phyloP scores from a whole-genome alignment of 1,140 invertebrate species.

The Dinothrombium tinctorium region DNA sequence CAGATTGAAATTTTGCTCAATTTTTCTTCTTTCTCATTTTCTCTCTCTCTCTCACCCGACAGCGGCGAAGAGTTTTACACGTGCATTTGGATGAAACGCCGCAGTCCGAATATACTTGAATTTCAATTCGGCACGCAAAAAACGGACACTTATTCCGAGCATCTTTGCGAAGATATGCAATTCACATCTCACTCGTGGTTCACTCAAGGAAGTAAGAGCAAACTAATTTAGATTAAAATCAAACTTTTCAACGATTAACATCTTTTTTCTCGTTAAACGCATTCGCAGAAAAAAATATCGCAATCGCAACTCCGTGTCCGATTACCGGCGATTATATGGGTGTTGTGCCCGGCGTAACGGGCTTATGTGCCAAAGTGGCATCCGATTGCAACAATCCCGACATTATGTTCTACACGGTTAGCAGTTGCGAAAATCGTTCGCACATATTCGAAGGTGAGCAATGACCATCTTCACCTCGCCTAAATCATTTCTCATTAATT shows the following conservation, averaged over 20 bases:
- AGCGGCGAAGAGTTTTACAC: slow-evolving; percentile 38
- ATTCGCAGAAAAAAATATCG: slow-evolving; percentile 24
- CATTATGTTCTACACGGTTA: slow-evolving; percentile 44
- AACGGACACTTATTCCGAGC: slow-evolving; percentile 14
- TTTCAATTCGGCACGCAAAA: slow-evolving; percentile 30
- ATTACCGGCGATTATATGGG: slow-evolving; percentile 42
- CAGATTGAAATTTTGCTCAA: not conserved
- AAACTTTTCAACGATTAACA: not conserved
- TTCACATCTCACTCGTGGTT: slow-evolving; percentile 30
- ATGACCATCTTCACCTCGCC: not conserved
- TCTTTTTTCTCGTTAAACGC: not conserved
- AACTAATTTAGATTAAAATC: not conserved
- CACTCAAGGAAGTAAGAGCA: slow-evolving; percentile 35
- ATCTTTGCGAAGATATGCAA: slow-evolving; percentile 25
- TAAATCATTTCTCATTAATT: not conserved
- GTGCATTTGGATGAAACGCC: slow-evolving; percentile 35
- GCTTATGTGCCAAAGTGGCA: slow-evolving; percentile 40
- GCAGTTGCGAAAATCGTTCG: slow-evolving; percentile 29
- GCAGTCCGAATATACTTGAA: slow-evolving; percentile 38
- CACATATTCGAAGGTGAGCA: slow-evolving; percentile 41
- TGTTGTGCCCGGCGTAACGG: slow-evolving; percentile 34
- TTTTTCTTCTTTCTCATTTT: not conserved
- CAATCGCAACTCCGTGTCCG: slow-evolving; percentile 33
- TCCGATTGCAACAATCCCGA: slow-evolving; percentile 41
- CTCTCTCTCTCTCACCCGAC: slow-evolving; percentile 5